Conservation (phyloP, 2,888 invertebrate species). For the Sphaerophoria rueppellii region DNA sequence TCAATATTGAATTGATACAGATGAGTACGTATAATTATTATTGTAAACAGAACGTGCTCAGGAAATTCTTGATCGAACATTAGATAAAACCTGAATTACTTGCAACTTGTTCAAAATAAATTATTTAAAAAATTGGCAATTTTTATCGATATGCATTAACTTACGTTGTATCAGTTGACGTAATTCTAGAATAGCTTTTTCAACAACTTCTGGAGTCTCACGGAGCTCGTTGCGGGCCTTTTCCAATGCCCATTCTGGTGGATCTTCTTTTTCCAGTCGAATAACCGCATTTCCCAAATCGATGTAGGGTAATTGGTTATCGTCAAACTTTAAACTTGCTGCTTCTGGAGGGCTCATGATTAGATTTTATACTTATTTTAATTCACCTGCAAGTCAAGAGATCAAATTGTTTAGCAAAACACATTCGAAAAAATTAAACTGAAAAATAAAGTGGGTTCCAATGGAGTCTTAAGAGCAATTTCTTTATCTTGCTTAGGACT, state of each 20-base stretch:
- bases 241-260: constrained; percentile 84
- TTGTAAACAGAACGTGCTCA: constrained; percentile 4
- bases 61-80: neutral
- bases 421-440: too few species aligned
- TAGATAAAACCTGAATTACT: neutral
- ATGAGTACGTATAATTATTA: neutral
- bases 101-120: neutral
- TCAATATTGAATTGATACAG: neutral
- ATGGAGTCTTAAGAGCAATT: too few species aligned
- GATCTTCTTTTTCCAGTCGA: constrained; percentile 85
- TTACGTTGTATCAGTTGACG: constrained; percentile 83
- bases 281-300: constrained; percentile 85
- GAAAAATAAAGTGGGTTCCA: too few species aligned
- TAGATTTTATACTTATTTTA: neutral
- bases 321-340: constrained; percentile 83
- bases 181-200: constrained; percentile 84
- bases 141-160: constrained; percentile 20
- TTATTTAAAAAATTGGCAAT: neutral
- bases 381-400: constrained; percentile 37
- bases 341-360: constrained; percentile 64
- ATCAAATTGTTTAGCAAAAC: neutral
- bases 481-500: too few species aligned
- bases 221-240: constrained; percentile 87
- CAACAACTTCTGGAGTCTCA: constrained; percentile 87
- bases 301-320: constrained; percentile 85